phyloP scores from a whole-genome alignment of 2,888 invertebrate species.

The Pasiphila rectangulata region DNA sequence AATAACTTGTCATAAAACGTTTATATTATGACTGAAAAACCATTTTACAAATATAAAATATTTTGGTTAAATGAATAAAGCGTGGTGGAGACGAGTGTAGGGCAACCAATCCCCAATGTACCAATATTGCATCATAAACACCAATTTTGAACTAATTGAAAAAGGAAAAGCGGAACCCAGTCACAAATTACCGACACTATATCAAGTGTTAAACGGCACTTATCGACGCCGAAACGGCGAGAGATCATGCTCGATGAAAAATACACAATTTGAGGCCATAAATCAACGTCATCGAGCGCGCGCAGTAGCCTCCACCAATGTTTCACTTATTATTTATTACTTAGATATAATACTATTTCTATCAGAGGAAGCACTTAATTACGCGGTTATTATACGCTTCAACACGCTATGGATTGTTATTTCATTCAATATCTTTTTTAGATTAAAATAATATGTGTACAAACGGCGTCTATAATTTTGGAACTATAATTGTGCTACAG shows the following conservation, averaged over 20 bases:
- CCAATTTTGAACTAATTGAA: conserved; percentile 76
- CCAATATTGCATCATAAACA: conserved; percentile 61
- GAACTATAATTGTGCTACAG: conserved; percentile 3
- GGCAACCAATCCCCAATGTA: conserved; percentile 44
- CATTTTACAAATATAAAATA: conserved; percentile 45
- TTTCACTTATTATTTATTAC: conserved; percentile 72
- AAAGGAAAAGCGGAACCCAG: conserved; percentile 68
- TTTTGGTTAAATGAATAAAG: conserved; percentile 45
- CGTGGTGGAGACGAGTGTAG: conserved; percentile 41
- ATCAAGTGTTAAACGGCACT: conserved; percentile 80
- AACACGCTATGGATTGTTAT: conserved; percentile 33
- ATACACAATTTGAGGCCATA: conserved; percentile 78
- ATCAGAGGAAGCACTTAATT: conserved; percentile 58
- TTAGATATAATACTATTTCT: conserved; percentile 54
- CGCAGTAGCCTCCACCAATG: conserved; percentile 59
- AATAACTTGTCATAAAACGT: too few species aligned
- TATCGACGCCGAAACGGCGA: conserved; percentile 74
- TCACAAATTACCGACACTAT: conserved; percentile 78
- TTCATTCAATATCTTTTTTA: conserved; percentile 21
- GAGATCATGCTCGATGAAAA: conserved; percentile 72
- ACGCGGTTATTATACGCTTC: conserved; percentile 44
- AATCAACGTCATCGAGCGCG: conserved; percentile 63
- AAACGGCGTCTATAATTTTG: conserved; percentile 6
- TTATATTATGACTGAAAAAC: conserved; percentile 20
- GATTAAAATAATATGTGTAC: conserved; percentile 9